phyloP scores from a whole-genome alignment of 2,888 invertebrate genomes.

The Clanis bilineata region DNA sequence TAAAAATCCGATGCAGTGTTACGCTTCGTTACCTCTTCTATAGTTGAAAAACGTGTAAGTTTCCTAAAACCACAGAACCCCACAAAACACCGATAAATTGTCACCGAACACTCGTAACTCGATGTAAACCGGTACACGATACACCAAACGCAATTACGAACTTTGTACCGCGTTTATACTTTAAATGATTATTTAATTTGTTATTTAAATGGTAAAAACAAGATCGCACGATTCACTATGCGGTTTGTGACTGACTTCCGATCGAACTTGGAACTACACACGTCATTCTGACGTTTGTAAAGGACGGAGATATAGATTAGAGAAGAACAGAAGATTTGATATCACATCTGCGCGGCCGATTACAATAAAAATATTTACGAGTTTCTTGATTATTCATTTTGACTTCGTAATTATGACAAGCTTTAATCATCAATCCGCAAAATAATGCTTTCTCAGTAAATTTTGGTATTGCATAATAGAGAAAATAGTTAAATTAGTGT shows the following conservation, averaged over 20 bases:
- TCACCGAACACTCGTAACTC: conserved; percentile 27
- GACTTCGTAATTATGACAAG: neutral
- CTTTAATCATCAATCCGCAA: neutral
- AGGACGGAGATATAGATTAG: conserved; percentile 43
- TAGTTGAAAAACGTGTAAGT: conserved; percentile 57
- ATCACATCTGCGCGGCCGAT: conserved; percentile 15
- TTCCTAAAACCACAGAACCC: conserved; percentile 34
- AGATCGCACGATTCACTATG: conserved; percentile 53
- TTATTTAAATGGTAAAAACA: conserved; percentile 40
- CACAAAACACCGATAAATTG: neutral
- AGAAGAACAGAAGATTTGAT: conserved; percentile 34
- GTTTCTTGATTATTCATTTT: conserved; percentile 20
- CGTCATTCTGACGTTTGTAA: conserved; percentile 66
- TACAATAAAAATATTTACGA: too few species aligned
- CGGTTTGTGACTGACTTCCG: conserved; percentile 75
- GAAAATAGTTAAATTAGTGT: neutral
- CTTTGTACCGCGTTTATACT: conserved; percentile 22
- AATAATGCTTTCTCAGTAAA: neutral
- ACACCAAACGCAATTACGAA: conserved; percentile 25
- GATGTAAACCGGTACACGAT: conserved; percentile 41
- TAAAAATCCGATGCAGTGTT: conserved; percentile 54
- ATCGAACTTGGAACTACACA: conserved; percentile 53
- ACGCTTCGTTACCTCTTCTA: conserved; percentile 61
- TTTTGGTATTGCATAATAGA: neutral
- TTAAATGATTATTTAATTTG: conserved; percentile 45